Evolutionary conservation across 2,113 vertebrate genomes (phyloP).

Genomic region (Nematolebias whitei): DNA sequence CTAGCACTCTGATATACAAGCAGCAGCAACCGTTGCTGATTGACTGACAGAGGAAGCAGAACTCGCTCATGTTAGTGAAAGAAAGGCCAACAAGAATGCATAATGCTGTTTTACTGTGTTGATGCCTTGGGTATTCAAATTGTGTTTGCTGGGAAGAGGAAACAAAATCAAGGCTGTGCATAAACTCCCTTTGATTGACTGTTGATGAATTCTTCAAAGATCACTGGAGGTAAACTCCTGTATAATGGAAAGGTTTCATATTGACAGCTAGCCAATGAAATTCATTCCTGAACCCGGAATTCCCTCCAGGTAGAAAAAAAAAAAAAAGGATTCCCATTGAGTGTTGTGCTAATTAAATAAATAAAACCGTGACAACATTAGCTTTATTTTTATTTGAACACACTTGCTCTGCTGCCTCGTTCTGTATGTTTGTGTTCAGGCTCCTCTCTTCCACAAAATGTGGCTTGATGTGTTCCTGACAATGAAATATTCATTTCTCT

Average conservation of each 20-base stretch:
- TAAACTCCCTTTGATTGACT: slow-evolving; percentile 78
- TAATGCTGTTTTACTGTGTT: slow-evolving; percentile 57
- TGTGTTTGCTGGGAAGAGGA: slow-evolving; percentile 67
- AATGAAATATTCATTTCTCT: slow-evolving; percentile 76
- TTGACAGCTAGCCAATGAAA: slow-evolving; percentile 70
- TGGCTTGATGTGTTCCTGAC: slow-evolving; percentile 45
- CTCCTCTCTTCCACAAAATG: slow-evolving; percentile 32
- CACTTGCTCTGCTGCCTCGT: slow-evolving; percentile 9
- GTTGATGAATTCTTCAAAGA: slow-evolving; percentile 71
- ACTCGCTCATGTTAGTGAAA: slow-evolving; percentile 33
- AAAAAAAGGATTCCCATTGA: slow-evolving; percentile 67
- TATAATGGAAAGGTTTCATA: slow-evolving; percentile 73
- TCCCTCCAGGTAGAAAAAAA: slow-evolving; percentile 64
- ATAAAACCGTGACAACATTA: slow-evolving; percentile 58
- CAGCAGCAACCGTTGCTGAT: slow-evolving; percentile 38
- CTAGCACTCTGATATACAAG: slow-evolving; percentile 21
- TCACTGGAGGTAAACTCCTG: slow-evolving; percentile 72
- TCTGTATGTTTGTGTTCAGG: slow-evolving; percentile 2
- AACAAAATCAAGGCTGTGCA: slow-evolving; percentile 60
- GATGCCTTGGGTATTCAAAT: slow-evolving; percentile 63
- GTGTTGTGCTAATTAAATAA: slow-evolving; percentile 65
- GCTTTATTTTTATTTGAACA: slow-evolving; percentile 43
- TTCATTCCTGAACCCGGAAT: slow-evolving; percentile 56
- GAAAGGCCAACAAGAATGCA: slow-evolving; percentile 60
- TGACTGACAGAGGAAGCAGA: slow-evolving; percentile 61